Evolutionary conservation across 2,888 invertebrate genomes (phyloP).

Genomic region (Chirona hameri): DNA sequence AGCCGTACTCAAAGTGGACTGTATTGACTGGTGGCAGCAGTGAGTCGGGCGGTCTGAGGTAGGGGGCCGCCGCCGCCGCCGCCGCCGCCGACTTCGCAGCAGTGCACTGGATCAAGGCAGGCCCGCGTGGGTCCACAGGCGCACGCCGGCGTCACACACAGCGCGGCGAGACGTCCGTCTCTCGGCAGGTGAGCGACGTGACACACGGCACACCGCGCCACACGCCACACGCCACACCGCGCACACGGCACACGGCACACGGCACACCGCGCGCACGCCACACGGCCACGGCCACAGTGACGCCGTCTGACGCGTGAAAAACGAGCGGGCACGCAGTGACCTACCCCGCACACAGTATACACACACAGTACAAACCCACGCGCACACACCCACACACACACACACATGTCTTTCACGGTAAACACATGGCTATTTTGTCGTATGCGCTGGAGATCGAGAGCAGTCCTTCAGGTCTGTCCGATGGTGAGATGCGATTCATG

Average conservation of each 20-base stretch:
- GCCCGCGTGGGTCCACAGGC: no score
- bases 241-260: background rate
- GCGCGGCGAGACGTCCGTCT: no score
- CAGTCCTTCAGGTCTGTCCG: background rate
- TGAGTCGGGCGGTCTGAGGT: background rate
- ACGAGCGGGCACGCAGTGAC: no score
- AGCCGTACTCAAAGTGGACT: background rate
- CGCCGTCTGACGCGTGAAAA: no score
- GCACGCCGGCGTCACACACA: no score
- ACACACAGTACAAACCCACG: no score
- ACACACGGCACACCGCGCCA: no score
- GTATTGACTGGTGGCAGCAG: background rate
- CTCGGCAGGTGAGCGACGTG: background rate
- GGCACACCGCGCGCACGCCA: background rate
- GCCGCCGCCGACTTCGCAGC: background rate
- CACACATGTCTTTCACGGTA: background rate
- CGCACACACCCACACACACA: no score
- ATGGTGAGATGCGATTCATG: background rate
- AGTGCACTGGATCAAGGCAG: constrained; percentile 12
- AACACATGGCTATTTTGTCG: background rate
- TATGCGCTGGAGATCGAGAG: background rate
- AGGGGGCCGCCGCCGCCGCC: constrained; percentile 1
- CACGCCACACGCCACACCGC: no score
- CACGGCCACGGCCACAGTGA: no score
- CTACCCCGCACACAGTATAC: no score